These are phyloP conservation scores for Premnoplex brunnescens DNA, from an alignment of 2,797 vertebrate species.

Conservation along the genomic window DNA sequence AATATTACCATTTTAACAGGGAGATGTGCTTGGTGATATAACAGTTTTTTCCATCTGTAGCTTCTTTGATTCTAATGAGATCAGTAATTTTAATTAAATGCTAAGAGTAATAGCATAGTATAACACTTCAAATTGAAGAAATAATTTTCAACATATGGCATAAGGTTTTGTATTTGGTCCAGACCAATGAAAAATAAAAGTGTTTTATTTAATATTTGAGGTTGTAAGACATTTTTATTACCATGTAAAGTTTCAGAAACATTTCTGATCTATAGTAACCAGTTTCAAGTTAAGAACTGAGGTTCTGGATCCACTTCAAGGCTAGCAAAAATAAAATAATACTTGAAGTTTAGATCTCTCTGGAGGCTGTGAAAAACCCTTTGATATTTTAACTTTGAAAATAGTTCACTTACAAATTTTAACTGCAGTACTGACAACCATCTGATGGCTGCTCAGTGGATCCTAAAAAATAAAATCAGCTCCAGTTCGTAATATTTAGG, in stretches of 20 bases:
- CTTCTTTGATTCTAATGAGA: constrained; percentile 17
- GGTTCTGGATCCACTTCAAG: constrained; percentile 69
- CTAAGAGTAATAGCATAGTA: constrained; percentile 21
- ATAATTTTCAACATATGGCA: constrained; percentile 31
- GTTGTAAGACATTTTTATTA: constrained; percentile 66
- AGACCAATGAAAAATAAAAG: neutral
- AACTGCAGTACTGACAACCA: constrained; percentile 27
- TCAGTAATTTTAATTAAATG: constrained; percentile 55
- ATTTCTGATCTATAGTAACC: constrained; percentile 62
- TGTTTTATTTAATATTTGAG: constrained; percentile 61
- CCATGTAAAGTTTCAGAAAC: constrained; percentile 60
- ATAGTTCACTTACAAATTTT: constrained; percentile 59
- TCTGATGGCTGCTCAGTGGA: constrained; percentile 9
- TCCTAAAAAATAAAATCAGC: constrained; percentile 19
- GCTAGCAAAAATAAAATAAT: constrained; percentile 60
- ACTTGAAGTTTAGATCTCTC: constrained; percentile 64
- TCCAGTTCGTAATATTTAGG: neutral
- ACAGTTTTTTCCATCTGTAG: constrained; percentile 8
- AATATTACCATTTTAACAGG: neutral
- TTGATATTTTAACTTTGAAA: constrained; percentile 69
- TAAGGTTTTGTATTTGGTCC: constrained; percentile 39
- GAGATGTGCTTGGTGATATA: neutral
- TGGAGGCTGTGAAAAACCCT: constrained; percentile 51
- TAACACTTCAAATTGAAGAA: constrained; percentile 38
- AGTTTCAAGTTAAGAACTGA: constrained; percentile 64